Evolutionary conservation across 2,888 invertebrate genomes (phyloP).

Genomic region (Drosophila yooni): DNA sequence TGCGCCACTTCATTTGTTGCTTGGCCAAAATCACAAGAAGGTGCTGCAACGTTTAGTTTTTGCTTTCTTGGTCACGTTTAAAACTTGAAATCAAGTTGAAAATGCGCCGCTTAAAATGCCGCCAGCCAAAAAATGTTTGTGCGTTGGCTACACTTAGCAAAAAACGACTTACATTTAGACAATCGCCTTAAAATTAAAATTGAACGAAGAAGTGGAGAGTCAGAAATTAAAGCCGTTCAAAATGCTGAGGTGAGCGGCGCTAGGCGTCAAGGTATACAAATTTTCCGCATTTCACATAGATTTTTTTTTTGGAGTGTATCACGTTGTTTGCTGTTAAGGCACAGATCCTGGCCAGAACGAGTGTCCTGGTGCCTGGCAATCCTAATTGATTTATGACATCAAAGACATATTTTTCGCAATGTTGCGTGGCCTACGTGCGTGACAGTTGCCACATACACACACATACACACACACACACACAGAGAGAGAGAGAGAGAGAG

Average conservation of each 20-base stretch:
- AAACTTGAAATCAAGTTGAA: constrained; percentile 62
- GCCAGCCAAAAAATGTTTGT: neutral
- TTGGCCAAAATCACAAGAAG: constrained; percentile 9
- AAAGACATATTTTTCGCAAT: constrained; percentile 85
- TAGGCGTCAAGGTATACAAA: too few relatives aligned
- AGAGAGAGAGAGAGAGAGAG: neutral
- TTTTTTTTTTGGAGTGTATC: constrained; percentile 23
- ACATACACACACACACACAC: constrained; percentile 29
- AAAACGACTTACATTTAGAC: neutral
- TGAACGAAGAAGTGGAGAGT: neutral
- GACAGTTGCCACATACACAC: constrained; percentile 72
- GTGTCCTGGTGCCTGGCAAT: constrained; percentile 49
- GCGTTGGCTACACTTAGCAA: constrained; percentile 21
- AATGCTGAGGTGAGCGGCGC: too few relatives aligned
- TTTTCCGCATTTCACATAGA: neutral
- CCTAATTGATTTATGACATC: constrained; percentile 85
- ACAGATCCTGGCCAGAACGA: constrained; percentile 59
- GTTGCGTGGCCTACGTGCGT: constrained; percentile 84
- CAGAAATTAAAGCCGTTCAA: too few relatives aligned
- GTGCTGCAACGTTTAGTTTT: constrained; percentile 14
- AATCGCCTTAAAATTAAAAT: neutral
- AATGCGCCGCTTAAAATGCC: constrained; percentile 37
- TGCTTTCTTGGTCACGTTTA: constrained; percentile 64
- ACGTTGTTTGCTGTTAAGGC: constrained; percentile 74
- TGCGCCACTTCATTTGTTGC: constrained; percentile 37